A percentile compares a stretch with the other conserved stretches of the same genome.
These are phyloP conservation scores for Dexiosoma caninum DNA, from an alignment of 2,888 invertebrate genomes.

Conservation along the genomic window DNA sequence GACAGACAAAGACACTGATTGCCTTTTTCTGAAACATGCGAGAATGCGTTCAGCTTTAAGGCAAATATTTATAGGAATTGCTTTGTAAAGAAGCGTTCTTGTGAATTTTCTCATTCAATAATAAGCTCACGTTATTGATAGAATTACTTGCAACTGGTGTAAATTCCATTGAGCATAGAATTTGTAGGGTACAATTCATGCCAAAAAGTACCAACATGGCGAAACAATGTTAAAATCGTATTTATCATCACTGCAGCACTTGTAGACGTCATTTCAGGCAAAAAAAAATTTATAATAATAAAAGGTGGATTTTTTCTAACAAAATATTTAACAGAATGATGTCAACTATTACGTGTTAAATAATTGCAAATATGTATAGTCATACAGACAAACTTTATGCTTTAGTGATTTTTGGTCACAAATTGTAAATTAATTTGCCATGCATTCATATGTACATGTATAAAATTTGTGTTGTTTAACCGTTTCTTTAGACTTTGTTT, in stretches of 20 bases:
- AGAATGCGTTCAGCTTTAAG: too few relatives aligned
- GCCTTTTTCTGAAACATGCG: too few relatives aligned
- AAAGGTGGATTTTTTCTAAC: neutral
- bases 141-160: too few relatives aligned
- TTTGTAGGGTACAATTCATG: too few relatives aligned
- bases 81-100: too few relatives aligned
- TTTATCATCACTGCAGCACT: neutral
- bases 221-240: neutral
- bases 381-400: neutral
- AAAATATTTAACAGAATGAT: neutral
- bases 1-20: too few relatives aligned
- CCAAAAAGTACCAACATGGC: neutral
- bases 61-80: too few relatives aligned
- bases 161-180: too few relatives aligned
- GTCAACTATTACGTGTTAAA: constrained; percentile 12
- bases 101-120: too few relatives aligned
- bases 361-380: too few relatives aligned
- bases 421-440: neutral
- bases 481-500: neutral
- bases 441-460: neutral
- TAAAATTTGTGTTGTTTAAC: neutral
- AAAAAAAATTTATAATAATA: neutral
- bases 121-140: too few relatives aligned
- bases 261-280: constrained; percentile 14
- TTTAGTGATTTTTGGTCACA: neutral